Evolutionary conservation across 2,888 invertebrate species (phyloP), one percentile per base, ranked within the genome.

Genomic region (Agapetus fuscipes): DNA sequence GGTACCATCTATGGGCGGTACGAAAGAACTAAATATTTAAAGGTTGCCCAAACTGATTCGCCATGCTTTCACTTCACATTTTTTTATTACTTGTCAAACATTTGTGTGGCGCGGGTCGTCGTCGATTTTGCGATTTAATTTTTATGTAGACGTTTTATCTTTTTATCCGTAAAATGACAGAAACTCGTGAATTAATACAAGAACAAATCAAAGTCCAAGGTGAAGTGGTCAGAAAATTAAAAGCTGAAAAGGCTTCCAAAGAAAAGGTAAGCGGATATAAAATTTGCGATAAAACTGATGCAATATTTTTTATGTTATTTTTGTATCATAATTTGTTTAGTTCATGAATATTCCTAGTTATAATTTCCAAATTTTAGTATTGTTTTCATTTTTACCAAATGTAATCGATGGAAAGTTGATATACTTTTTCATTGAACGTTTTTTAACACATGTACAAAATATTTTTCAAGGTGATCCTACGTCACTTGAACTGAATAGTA

Each of bases 211-310:
- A 78, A 61, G 61, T 68, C 54, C 89, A 89, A 62, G 88, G 86
- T 48, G 85, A 88, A 59, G 60, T 83, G 51, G 85, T 90, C 34
- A 74, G 88, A 54, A 81, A 82, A 64, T 66, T 89, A 46, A 90
- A 90, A 66, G 71, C 80, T 49, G 77, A 80, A 17, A 86, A 87
- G 63, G 85, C 83, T 61, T 74, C 79, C 35, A 78, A 74, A 58
- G 80, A 80, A 50, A 78, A 80, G 83, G 88, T 87, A 53, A 56
- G 59, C 59, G 34, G 13, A 17, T 38, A 24, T 39, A 41, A 35
- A 10, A 17, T 41, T 16, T 30, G n/a, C 5, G n/a, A 7, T 17
- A 5, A 17, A 39, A 17, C 31, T 43, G 43, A 43, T 43, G 43
- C 37, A 43, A 43, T 39, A 27, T 25, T n/a, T n/a, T n/a, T n/a